Conservation (phyloP, 2,888 invertebrate species). For the Lysandra coridon region DNA sequence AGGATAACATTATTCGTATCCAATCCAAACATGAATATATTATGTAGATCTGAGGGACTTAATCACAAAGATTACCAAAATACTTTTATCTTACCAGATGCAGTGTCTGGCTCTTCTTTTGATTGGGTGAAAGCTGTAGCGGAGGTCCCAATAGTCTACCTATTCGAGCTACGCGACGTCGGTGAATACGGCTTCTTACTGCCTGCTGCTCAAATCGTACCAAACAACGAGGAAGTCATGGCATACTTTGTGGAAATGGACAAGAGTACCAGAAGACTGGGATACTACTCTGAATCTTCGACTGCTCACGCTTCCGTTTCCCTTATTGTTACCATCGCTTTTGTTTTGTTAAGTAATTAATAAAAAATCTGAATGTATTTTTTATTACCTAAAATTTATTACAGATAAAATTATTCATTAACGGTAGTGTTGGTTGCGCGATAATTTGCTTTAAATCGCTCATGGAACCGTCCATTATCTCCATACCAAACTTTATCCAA, state of each 20-base stretch:
- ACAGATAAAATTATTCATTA: too few relatives aligned
- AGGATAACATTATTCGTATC: too few relatives aligned
- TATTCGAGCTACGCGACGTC: constrained; percentile 79
- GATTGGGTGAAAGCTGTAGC: constrained; percentile 80
- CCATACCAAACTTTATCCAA: too few relatives aligned
- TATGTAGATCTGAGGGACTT: too few relatives aligned
- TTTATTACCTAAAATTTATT: too few relatives aligned
- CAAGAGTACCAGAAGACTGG: constrained; percentile 48
- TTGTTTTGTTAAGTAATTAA: background rate
- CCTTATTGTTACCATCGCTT: constrained; percentile 13
- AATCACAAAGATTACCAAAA: background rate
- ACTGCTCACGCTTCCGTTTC: constrained; percentile 27
- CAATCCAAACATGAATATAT: too few relatives aligned
- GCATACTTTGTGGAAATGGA: constrained; percentile 62
- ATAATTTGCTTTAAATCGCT: too few relatives aligned
- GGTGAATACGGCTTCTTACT: constrained; percentile 78
- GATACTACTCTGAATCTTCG: constrained; percentile 49
- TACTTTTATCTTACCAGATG: constrained; percentile 51
- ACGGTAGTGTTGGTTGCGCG: too few relatives aligned
- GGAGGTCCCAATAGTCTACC: constrained; percentile 75
- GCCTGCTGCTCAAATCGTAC: constrained; percentile 71
- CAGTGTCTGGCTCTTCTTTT: constrained; percentile 65
- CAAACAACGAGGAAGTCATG: constrained; percentile 68
- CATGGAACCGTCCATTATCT: too few relatives aligned
- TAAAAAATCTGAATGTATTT: background rate